Percentiles rank a stretch among this genome's conserved stretches.
phyloP scores from a whole-genome alignment of 2,113 vertebrate genomes.

The Leptodactylus fuscus region DNA sequence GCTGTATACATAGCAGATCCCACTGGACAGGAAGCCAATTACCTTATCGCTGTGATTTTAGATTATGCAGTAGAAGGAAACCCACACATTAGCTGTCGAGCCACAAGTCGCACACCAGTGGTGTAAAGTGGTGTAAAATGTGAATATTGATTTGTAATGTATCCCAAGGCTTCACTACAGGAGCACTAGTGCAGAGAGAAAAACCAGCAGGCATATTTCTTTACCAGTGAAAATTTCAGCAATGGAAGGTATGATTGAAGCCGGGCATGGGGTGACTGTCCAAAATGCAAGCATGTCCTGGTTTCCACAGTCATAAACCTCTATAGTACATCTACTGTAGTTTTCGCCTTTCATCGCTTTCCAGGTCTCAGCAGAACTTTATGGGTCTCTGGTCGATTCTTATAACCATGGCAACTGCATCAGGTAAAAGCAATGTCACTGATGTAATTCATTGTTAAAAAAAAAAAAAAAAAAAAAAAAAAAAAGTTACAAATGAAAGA shows the following conservation, averaged over 20 bases:
- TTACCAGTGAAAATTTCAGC: neutral
- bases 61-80: too few species aligned
- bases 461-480: neutral
- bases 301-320: neutral
- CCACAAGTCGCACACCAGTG: too few species aligned
- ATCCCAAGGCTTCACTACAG: too few species aligned
- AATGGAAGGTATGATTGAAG: too few species aligned
- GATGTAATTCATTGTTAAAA: conserved; percentile 2
- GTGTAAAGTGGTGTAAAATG: too few species aligned
- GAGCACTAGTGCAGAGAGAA: too few species aligned
- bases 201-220: too few species aligned
- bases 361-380: neutral
- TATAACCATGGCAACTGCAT: neutral
- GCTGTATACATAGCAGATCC: too few species aligned
- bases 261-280: neutral
- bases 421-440: neutral
- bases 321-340: neutral
- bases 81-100: too few species aligned
- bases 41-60: too few species aligned
- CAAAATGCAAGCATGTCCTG: neutral
- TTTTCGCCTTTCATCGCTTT: neutral
- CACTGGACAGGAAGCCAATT: too few species aligned
- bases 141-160: too few species aligned
- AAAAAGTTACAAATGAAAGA: neutral
- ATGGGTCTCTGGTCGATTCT: neutral